Evolutionary conservation across 2,888 invertebrate genomes (phyloP).

Genomic region (Drosophila fulvimacula): DNA sequence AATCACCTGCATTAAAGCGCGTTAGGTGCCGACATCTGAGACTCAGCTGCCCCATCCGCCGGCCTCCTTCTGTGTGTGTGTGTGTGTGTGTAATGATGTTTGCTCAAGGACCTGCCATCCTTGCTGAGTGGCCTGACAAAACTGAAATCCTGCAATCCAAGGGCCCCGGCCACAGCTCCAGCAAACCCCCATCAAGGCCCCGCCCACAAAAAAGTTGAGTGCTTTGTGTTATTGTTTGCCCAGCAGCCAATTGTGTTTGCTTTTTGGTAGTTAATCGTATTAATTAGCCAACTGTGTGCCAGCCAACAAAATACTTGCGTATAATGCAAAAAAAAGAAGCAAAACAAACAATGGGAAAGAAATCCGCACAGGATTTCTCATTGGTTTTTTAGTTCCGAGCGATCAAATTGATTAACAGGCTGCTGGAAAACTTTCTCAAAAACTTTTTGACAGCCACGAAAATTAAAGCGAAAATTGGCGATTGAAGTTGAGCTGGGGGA

Average conservation of each 20-base stretch:
- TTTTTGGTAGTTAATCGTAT: conserved; percentile 78
- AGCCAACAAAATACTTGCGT: conserved; percentile 41
- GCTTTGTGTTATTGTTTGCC: conserved; percentile 76
- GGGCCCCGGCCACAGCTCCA: not conserved
- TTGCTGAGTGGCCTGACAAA: conserved; percentile 25
- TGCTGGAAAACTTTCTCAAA: conserved; percentile 13
- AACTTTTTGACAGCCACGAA: conserved; percentile 15
- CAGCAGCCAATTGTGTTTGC: conserved; percentile 74
- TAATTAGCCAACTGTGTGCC: conserved; percentile 70
- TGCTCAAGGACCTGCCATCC: conserved; percentile 48
- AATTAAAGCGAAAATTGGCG: not conserved
- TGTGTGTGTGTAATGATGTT: conserved; percentile 55
- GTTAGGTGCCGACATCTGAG: conserved; percentile 69
- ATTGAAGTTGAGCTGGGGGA: not conserved
- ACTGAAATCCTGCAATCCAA: conserved; percentile 18
- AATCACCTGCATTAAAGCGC: conserved; percentile 78
- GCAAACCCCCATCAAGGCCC: not conserved
- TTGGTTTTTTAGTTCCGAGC: conserved; percentile 8
- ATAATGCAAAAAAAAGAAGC: conserved; percentile 19
- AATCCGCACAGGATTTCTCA: conserved; percentile 29
- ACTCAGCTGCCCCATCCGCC: conserved; percentile 41
- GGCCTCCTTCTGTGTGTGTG: conserved; percentile 25
- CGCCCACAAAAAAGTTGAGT: conserved; percentile 47
- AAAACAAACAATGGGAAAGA: conserved; percentile 9
- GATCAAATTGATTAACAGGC: conserved; percentile 55